A percentile compares a stretch with the other conserved stretches of the same genome.
Conservation (phyloP, 1,140 invertebrate genomes). For the Platyscapa corneri region DNA sequence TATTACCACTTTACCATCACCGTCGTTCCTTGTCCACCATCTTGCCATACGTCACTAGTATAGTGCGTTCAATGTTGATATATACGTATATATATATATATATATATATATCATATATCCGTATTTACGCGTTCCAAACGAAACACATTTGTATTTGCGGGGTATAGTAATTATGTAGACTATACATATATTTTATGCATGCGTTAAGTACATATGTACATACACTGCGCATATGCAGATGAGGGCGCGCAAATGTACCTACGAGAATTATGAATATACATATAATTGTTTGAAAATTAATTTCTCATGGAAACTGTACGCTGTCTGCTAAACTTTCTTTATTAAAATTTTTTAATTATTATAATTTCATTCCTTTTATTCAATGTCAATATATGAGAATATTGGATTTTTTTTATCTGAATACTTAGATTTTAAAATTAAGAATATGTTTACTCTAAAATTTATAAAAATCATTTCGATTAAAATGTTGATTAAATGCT, state of each 20-base stretch:
- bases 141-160: background rate
- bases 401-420: too few relatives aligned
- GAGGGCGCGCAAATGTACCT: too few relatives aligned
- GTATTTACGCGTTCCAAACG: background rate
- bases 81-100: background rate
- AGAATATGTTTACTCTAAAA: too few relatives aligned
- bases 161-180: too few relatives aligned
- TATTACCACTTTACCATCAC: conserved; percentile 37
- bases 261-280: too few relatives aligned
- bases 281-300: background rate
- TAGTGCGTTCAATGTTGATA: background rate
- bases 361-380: background rate
- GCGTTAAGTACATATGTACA: too few relatives aligned
- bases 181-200: too few relatives aligned
- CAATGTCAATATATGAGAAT: too few relatives aligned
- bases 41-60: conserved; percentile 21
- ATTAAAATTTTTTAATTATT: background rate
- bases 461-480: too few relatives aligned
- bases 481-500: too few relatives aligned
- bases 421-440: too few relatives aligned
- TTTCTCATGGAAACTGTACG: background rate
- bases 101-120: background rate
- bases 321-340: conserved; percentile 8
- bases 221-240: too few relatives aligned
- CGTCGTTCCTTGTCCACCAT: conserved; percentile 37